phyloP scores from a whole-genome alignment of 1,140 invertebrate genomes.

The Bombus haemorrhoidalis region DNA sequence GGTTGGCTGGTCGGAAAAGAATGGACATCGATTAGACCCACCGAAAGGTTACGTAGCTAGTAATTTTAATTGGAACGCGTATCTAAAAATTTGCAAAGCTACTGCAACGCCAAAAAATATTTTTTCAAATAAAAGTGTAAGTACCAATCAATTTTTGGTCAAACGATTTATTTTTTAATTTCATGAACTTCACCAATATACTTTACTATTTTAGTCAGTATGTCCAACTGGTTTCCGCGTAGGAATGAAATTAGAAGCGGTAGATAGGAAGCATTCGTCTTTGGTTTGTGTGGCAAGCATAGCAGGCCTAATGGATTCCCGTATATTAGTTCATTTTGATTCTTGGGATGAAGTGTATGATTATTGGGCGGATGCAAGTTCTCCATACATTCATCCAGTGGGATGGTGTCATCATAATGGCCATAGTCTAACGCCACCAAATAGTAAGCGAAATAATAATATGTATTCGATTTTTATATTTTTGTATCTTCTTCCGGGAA shows the following conservation, averaged over 20 bases:
- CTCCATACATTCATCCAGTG: slow-evolving; percentile 96
- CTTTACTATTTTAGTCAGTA: slow-evolving; percentile 85
- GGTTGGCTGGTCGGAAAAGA: slow-evolving; percentile 95
- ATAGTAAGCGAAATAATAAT: slow-evolving; percentile 84
- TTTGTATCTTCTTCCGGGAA: not conserved
- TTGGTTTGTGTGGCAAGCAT: slow-evolving; percentile 95
- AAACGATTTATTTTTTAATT: not conserved
- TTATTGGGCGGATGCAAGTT: slow-evolving; percentile 95
- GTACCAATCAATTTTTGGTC: slow-evolving; percentile 28
- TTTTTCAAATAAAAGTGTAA: slow-evolving; percentile 88
- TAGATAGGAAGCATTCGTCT: slow-evolving; percentile 94
- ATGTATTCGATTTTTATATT: slow-evolving; percentile 38
- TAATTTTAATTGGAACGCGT: slow-evolving; percentile 92
- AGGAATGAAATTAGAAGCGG: slow-evolving; percentile 97
- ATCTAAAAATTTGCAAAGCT: slow-evolving; percentile 90
- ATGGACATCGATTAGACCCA: slow-evolving; percentile 88
- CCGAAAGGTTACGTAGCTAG: slow-evolving; percentile 87
- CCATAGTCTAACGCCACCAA: slow-evolving; percentile 92
- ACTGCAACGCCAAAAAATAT: slow-evolving; percentile 90
- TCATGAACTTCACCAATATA: slow-evolving; percentile 28
- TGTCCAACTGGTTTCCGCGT: slow-evolving; percentile 90
- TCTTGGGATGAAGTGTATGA: slow-evolving; percentile 97
- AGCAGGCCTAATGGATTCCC: slow-evolving; percentile 91
- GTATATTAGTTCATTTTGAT: slow-evolving; percentile 96
- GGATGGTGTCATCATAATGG: slow-evolving; percentile 95